Evolutionary conservation across 2,113 vertebrate genomes (phyloP).

Genomic region (Mastomys coucha): DNA sequence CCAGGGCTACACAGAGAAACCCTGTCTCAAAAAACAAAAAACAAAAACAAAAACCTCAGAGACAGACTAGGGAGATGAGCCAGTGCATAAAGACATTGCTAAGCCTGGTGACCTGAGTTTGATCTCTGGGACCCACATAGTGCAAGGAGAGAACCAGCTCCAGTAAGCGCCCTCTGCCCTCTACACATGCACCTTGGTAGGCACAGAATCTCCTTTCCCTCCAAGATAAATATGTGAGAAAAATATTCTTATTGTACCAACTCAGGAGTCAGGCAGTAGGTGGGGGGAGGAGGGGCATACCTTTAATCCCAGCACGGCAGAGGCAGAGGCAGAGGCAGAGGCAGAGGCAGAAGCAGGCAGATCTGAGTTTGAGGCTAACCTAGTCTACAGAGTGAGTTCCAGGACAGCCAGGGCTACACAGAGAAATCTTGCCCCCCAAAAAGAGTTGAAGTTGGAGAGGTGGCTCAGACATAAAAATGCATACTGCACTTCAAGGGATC

Average conservation of each 20-base stretch:
- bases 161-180: not conserved
- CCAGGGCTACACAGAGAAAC: too few relatives aligned
- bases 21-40: too few relatives aligned
- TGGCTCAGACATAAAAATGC: too few relatives aligned
- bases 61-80: too few relatives aligned
- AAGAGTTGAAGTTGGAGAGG: too few relatives aligned
- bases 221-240: not conserved
- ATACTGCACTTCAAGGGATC: not conserved
- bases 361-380: too few relatives aligned
- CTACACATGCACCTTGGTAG: not conserved
- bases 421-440: too few relatives aligned
- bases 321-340: not conserved
- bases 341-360: too few relatives aligned
- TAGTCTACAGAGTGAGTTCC: too few relatives aligned
- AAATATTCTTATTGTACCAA: not conserved
- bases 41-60: too few relatives aligned
- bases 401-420: too few relatives aligned
- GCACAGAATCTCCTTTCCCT: not conserved
- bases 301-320: not conserved
- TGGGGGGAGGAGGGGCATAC: not conserved
- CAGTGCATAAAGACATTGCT: too few relatives aligned
- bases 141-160: not conserved
- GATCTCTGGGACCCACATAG: not conserved
- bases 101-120: not conserved
- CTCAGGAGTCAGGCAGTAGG: not conserved